Percentiles rank a stretch among this genome's conserved stretches.
phyloP scores from a whole-genome alignment of 2,888 invertebrate genomes.

The Lacanobia wlatinum region DNA sequence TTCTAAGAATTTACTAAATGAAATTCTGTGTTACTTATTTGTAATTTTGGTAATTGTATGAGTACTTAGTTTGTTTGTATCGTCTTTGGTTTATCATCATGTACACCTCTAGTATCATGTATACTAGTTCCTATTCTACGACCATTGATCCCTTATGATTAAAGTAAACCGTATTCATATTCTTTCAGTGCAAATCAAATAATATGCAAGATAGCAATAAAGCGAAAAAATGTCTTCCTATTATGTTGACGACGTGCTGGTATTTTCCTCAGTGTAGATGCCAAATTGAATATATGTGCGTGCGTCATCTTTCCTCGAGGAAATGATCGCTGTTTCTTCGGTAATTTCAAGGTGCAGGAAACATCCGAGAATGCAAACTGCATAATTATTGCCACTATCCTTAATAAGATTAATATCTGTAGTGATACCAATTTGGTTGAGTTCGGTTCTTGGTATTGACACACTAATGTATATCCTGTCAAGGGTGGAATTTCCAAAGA shows the following conservation, averaged over 20 bases:
- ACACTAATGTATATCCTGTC: constrained; percentile 36
- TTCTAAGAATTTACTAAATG: constrained; percentile 35
- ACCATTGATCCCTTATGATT: background rate
- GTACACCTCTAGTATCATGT: background rate
- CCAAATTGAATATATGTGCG: constrained; percentile 61
- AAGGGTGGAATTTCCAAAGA: constrained; percentile 33
- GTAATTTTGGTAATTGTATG: constrained; percentile 13
- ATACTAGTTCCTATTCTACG: background rate
- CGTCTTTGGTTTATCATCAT: constrained; percentile 12
- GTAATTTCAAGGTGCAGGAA: constrained; percentile 59
- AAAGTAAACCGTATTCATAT: constrained; percentile 24
- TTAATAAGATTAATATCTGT: constrained; percentile 12
- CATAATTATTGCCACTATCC: constrained; percentile 33
- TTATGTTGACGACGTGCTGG: constrained; percentile 43
- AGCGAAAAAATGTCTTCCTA: constrained; percentile 40
- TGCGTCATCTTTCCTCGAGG: constrained; percentile 63
- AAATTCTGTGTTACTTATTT: constrained; percentile 34
- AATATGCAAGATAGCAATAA: constrained; percentile 46
- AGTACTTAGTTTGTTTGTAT: constrained; percentile 11
- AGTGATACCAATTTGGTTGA: constrained; percentile 8
- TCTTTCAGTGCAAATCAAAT: constrained; percentile 36
- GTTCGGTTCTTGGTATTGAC: constrained; percentile 21
- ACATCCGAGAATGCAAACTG: constrained; percentile 44
- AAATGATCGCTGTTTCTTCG: constrained; percentile 57
- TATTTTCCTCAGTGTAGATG: constrained; percentile 59